Percentiles rank a stretch among this genome's conserved stretches.
phyloP scores from a whole-genome alignment of 92 coral and sea anemone genomes.

The Meandrina meandrites region DNA sequence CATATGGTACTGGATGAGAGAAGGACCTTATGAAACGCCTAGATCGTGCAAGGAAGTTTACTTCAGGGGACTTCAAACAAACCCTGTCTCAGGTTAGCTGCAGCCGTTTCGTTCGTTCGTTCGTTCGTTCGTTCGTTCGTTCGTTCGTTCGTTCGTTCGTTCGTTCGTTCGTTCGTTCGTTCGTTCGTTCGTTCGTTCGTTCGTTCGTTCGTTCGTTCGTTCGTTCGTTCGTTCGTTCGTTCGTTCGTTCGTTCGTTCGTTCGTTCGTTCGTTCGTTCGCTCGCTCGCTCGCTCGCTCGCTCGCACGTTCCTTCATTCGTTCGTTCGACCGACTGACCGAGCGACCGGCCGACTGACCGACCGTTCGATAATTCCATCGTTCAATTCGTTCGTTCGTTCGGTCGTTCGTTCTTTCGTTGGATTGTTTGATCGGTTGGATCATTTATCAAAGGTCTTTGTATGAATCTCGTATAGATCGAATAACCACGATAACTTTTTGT shows the following conservation, averaged over 20 bases:
- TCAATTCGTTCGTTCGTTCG: background rate
- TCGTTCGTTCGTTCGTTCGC: background rate
- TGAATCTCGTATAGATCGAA: too few species aligned
- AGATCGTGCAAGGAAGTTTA: conserved; percentile 73
- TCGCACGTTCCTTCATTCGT: too few species aligned
- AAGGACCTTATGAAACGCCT: conserved; percentile 66
- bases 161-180: background rate
- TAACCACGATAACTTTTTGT: too few species aligned
- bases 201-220: background rate
- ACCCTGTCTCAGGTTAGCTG: conserved; percentile 32
- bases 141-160: background rate
- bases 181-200: too few species aligned
- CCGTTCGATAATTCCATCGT: background rate
- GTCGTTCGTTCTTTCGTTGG: background rate
- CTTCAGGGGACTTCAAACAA: conserved; percentile 62
- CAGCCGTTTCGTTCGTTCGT: background rate
- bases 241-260: background rate
- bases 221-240: background rate
- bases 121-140: background rate
- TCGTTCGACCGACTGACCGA: too few species aligned
- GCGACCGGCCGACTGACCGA: too few species aligned
- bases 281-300: background rate
- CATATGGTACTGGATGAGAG: conserved; percentile 94
- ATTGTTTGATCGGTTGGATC: background rate
- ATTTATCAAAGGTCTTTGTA: too few species aligned